These are phyloP conservation scores for Osmoderma eremita DNA, from an alignment of 2,888 invertebrate genomes.

Conservation along the genomic window DNA sequence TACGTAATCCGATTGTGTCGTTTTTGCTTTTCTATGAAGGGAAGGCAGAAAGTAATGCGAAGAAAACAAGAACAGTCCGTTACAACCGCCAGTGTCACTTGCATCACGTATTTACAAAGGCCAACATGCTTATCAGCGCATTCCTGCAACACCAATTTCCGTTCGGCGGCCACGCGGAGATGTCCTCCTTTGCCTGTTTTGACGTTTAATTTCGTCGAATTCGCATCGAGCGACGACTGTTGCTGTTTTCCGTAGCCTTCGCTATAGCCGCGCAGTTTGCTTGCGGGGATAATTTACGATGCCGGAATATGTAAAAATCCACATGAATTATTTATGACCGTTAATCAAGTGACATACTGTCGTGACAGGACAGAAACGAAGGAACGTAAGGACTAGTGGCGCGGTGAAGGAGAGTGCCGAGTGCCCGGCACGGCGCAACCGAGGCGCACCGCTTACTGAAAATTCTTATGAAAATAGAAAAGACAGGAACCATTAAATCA, in stretches of 20 bases:
- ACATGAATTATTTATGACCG: conserved; percentile 49
- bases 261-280: conserved; percentile 19
- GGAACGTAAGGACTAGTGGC: conserved; percentile 22
- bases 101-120: conserved; percentile 13
- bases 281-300: conserved; percentile 33
- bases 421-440: conserved; percentile 18
- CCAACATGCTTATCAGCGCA: conserved; percentile 32
- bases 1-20: conserved; percentile 22
- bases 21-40: background rate
- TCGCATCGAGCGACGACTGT: conserved; percentile 21
- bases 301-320: conserved; percentile 38
- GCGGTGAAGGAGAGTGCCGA: conserved; percentile 22
- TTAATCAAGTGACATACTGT: conserved; percentile 48
- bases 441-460: conserved; percentile 35
- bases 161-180: conserved; percentile 19
- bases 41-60: conserved; percentile 1
- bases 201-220: conserved; percentile 30
- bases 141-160: conserved; percentile 33
- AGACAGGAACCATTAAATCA: conserved; percentile 51
- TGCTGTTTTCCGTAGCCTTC: conserved; percentile 19
- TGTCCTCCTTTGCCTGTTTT: conserved; percentile 27
- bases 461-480: conserved; percentile 43
- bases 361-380: conserved; percentile 43
- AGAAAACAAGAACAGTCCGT: background rate
- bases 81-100: conserved; percentile 6